Evolutionary conservation across 2,113 vertebrate genomes (phyloP).

Genomic region (Boleophthalmus pectinirostris): DNA sequence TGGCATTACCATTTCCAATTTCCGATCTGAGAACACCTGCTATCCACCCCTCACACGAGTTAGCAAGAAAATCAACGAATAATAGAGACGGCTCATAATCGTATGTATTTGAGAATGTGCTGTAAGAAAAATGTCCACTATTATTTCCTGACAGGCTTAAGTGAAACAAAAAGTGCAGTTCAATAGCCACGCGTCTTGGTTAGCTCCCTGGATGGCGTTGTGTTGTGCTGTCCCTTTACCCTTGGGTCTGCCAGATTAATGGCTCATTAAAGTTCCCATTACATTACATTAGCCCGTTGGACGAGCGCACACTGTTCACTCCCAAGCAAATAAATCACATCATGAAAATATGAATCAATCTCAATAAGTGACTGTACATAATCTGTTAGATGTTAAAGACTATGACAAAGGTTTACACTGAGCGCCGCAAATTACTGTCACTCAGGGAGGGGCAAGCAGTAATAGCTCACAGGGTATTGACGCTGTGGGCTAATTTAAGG

Average conservation of each 20-base stretch:
- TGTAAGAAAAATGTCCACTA: slow-evolving; percentile 9
- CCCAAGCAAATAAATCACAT: slow-evolving; percentile 61
- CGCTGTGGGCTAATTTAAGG: slow-evolving; percentile 38
- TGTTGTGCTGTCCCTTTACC: slow-evolving; percentile 62
- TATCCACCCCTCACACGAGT: slow-evolving; percentile 22
- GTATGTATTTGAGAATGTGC: slow-evolving; percentile 12
- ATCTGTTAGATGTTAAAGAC: slow-evolving; percentile 65
- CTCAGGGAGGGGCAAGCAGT: slow-evolving; percentile 33
- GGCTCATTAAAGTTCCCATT: slow-evolving; percentile 71
- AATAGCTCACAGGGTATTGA: slow-evolving; percentile 31
- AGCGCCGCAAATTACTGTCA: slow-evolving; percentile 62
- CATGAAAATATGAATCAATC: slow-evolving; percentile 71
- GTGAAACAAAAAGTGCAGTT: not conserved
- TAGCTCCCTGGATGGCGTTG: slow-evolving; percentile 33
- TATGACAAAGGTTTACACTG: slow-evolving; percentile 58
- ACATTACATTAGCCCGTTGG: slow-evolving; percentile 60
- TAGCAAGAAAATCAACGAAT: not conserved
- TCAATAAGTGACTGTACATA: slow-evolving; percentile 64
- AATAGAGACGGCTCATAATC: slow-evolving; percentile 5
- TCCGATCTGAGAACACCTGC: slow-evolving; percentile 45
- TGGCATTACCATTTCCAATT: slow-evolving; percentile 57
- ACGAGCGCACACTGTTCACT: slow-evolving; percentile 42
- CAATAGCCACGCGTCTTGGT: slow-evolving; percentile 23
- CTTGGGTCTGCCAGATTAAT: slow-evolving; percentile 70
- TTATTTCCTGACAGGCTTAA: slow-evolving; percentile 13